These are phyloP conservation scores for Pogonus chalceus DNA, from an alignment of 1,140 invertebrate genomes.

Conservation along the genomic window DNA sequence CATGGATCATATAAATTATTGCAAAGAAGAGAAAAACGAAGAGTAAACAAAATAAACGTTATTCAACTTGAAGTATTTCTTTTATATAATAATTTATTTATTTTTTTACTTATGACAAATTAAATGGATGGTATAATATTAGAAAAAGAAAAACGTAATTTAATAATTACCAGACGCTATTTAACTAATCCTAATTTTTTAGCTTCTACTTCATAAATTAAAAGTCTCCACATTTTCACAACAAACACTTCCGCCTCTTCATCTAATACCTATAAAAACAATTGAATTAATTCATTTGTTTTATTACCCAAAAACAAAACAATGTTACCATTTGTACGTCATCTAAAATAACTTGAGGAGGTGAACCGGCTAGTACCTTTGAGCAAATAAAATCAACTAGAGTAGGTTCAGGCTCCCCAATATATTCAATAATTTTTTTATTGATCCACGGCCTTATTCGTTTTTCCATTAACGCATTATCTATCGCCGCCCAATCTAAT, in stretches of 20 bases:
- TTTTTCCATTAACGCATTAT: conserved; percentile 79
- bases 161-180: conserved; percentile 33
- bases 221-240: conserved; percentile 98
- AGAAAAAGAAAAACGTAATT: background rate
- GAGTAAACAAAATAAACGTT: no score
- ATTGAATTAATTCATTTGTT: conserved; percentile 4
- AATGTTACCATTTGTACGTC: conserved; percentile 93
- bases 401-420: conserved; percentile 97
- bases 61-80: no score
- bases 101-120: conserved; percentile 1
- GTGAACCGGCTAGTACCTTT: conserved; percentile 86
- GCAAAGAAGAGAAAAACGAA: no score
- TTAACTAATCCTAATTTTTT: conserved; percentile 83
- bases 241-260: conserved; percentile 99
- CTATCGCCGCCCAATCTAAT: conserved; percentile 77
- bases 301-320: background rate
- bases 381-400: conserved; percentile 98
- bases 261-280: conserved; percentile 75
- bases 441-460: conserved; percentile 98
- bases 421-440: conserved; percentile 99
- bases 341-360: conserved; percentile 88
- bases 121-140: background rate
- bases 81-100: background rate
- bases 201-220: conserved; percentile 98
- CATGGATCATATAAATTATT: no score